Conservation (phyloP, 1,140 invertebrate genomes). For the Dendroctonus valens region DNA sequence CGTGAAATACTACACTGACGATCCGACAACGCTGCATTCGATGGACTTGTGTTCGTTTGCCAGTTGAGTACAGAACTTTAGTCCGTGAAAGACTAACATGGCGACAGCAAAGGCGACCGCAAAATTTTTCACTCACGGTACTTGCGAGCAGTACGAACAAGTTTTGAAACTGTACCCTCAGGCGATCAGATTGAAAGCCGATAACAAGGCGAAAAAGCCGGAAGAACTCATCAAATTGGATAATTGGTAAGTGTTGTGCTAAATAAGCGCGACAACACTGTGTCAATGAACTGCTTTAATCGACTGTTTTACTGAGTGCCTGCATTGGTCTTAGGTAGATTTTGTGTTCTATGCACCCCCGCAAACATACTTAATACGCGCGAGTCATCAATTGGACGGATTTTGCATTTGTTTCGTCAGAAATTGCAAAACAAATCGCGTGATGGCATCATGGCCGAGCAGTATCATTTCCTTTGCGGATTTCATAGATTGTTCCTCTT, state of each 20-base stretch:
- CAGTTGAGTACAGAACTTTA: slow-evolving; percentile 28
- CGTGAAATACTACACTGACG: not conserved
- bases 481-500: not conserved
- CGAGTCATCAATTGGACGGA: slow-evolving; percentile 12
- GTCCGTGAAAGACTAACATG: slow-evolving; percentile 53
- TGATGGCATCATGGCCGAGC: slow-evolving; percentile 45
- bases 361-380: slow-evolving; percentile 29
- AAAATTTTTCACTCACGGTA: slow-evolving; percentile 87
- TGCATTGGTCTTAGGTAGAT: slow-evolving; percentile 24
- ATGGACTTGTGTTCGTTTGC: slow-evolving; percentile 13
- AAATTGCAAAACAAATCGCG: slow-evolving; percentile 30
- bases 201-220: slow-evolving; percentile 84
- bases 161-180: slow-evolving; percentile 86
- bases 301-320: slow-evolving; percentile 19
- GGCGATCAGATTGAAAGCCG: slow-evolving; percentile 82
- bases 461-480: slow-evolving; percentile 18
- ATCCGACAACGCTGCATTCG: slow-evolving; percentile 24
- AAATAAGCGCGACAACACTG: slow-evolving; percentile 33
- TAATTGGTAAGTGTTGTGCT: slow-evolving; percentile 75
- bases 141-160: slow-evolving; percentile 81
- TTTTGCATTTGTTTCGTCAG: slow-evolving; percentile 10
- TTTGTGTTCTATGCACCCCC: slow-evolving; percentile 54
- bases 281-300: slow-evolving; percentile 54
- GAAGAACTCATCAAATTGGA: slow-evolving; percentile 91
- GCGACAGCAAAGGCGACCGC: slow-evolving; percentile 83